These are phyloP conservation scores for Novumbra hubbsi DNA, from an alignment of 2,797 vertebrate species.

Conservation along the genomic window DNA sequence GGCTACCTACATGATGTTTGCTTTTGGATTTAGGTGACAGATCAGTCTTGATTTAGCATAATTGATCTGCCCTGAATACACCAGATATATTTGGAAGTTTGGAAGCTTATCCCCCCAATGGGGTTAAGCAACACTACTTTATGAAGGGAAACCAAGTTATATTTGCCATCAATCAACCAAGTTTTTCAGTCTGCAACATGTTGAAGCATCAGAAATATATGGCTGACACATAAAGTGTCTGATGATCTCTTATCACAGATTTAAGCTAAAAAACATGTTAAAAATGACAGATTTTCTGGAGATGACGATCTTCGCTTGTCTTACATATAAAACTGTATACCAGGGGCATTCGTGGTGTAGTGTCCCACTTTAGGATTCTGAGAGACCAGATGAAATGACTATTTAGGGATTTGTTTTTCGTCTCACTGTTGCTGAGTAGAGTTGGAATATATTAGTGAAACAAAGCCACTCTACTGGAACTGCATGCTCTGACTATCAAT, in stretches of 20 bases:
- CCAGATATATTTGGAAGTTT: background rate
- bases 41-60: background rate
- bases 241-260: no score
- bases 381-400: background rate
- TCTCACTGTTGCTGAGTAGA: background rate
- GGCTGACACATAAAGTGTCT: no score
- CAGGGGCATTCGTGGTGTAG: background rate
- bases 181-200: no score
- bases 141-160: no score
- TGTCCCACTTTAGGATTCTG: background rate
- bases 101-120: no score
- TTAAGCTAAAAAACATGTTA: no score
- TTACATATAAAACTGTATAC: no score
- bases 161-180: no score
- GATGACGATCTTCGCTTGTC: no score
- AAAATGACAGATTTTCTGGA: no score
- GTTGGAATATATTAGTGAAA: background rate
- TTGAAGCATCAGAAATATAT: no score
- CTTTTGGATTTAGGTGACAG: background rate
- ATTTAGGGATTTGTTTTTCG: background rate
- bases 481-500: constrained; percentile 14
- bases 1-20: background rate
- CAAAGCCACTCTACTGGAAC: background rate
- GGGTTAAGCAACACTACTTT: no score
- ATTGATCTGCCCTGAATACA: background rate